Evolutionary conservation across 2,888 invertebrate species (phyloP).

Genomic region (Trissolcus japonicus): DNA sequence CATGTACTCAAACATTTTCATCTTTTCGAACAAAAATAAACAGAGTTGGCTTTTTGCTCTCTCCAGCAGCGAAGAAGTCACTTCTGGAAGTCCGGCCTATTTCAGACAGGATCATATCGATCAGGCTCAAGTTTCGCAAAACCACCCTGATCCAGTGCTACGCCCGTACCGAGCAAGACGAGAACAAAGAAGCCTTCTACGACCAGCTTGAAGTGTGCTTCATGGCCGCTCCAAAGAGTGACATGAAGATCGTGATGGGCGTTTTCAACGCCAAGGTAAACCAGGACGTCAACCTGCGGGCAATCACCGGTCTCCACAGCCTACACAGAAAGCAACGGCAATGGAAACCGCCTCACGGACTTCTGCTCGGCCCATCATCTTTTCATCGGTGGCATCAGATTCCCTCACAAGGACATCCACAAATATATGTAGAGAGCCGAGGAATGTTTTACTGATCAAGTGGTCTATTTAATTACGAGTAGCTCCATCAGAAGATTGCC

Average conservation of each 20-base stretch:
- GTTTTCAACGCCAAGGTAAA: background rate
- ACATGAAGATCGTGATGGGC: background rate
- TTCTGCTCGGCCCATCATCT: conserved; percentile 9
- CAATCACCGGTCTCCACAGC: conserved; percentile 1
- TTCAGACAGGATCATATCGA: conserved; percentile 15
- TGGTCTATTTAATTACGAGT: no score
- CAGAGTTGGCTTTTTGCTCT: conserved; percentile 4
- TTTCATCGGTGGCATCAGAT: conserved; percentile 6
- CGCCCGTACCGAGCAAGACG: conserved; percentile 4
- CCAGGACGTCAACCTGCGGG: background rate
- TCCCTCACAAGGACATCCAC: conserved; percentile 4
- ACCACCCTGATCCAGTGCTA: conserved; percentile 17
- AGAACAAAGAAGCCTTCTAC: background rate
- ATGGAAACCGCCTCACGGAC: conserved; percentile 9
- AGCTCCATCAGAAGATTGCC: no score
- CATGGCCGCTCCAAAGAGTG: background rate
- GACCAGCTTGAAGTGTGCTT: conserved; percentile 5
- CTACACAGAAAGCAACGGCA: conserved; percentile 5
- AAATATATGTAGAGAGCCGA: no score
- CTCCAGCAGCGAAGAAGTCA: conserved; percentile 8
- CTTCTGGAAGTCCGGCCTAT: conserved; percentile 6
- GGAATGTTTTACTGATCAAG: no score
- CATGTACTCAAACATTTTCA: no score
- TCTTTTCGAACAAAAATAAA: no score
- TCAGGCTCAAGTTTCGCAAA: conserved; percentile 19